Conservation (phyloP, 2,797 vertebrate genomes). For the Alcedo atthis region DNA sequence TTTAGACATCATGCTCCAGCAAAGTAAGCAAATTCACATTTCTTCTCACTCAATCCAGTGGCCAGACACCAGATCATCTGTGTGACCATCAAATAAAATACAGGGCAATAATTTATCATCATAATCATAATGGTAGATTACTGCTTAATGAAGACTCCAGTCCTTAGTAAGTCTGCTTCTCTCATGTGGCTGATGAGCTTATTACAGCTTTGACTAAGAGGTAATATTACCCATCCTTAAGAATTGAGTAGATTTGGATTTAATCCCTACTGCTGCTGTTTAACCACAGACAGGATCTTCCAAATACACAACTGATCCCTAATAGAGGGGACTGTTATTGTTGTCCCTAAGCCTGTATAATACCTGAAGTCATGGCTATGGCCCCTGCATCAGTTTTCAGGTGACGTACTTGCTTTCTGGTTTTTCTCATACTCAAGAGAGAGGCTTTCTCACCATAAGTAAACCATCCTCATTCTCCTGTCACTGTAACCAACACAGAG, state of each 20-base stretch:
- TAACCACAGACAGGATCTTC: conserved; percentile 15
- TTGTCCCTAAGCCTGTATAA: not conserved
- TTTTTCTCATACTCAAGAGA: not conserved
- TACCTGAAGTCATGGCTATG: not conserved
- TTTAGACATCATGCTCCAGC: not conserved
- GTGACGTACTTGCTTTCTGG: not conserved
- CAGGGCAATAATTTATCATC: not conserved
- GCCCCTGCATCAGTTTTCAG: not conserved
- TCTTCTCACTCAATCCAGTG: not conserved
- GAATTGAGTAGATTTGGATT: conserved; percentile 40
- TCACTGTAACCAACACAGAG: not conserved
- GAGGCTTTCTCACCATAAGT: not conserved
- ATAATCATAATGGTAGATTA: conserved; percentile 10
- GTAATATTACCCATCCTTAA: conserved; percentile 48
- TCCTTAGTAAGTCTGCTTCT: not conserved
- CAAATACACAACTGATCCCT: not conserved
- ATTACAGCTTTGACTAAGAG: conserved; percentile 53
- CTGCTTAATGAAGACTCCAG: not conserved
- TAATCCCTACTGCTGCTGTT: conserved; percentile 21
- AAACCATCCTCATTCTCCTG: not conserved
- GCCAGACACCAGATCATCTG: not conserved
- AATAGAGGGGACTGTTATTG: not conserved
- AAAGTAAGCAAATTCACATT: not conserved
- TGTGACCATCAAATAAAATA: not conserved
- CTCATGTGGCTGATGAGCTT: conserved; percentile 37